These are phyloP conservation scores for Scolopax bukidnonensis DNA, from an alignment of 2,797 vertebrate species.

Conservation along the genomic window DNA sequence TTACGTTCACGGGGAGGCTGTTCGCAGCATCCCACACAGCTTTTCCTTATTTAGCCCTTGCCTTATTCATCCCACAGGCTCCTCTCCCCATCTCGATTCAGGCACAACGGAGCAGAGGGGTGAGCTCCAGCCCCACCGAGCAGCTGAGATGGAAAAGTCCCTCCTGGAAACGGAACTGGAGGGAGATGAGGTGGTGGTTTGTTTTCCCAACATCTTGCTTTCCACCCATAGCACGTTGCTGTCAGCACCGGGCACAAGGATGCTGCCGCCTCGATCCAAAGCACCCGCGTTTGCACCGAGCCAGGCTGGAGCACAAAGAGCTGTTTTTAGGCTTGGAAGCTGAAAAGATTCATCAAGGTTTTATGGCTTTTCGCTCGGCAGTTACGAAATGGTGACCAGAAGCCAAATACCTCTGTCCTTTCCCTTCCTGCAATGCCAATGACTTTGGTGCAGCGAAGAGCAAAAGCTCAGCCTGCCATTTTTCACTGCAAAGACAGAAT, in stretches of 20 bases:
- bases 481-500: conserved; percentile 22
- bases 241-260: background rate
- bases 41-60: conserved; percentile 16
- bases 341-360: background rate
- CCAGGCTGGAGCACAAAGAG: background rate
- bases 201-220: background rate
- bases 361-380: conserved; percentile 20
- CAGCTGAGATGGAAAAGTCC: background rate
- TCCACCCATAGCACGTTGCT: background rate
- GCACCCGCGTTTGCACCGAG: background rate
- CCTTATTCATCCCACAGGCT: background rate
- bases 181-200: background rate
- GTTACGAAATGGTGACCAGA: background rate
- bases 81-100: background rate
- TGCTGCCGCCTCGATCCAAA: background rate
- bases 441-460: conserved; percentile 32
- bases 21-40: conserved; percentile 36
- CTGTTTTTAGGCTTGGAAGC: background rate
- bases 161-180: background rate
- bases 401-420: conserved; percentile 30
- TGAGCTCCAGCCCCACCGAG: background rate
- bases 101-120: background rate
- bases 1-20: background rate
- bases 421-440: background rate
- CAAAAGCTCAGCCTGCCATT: background rate